phyloP scores from a whole-genome alignment of 2,113 vertebrate species.

The Hypomesus transpacificus region DNA sequence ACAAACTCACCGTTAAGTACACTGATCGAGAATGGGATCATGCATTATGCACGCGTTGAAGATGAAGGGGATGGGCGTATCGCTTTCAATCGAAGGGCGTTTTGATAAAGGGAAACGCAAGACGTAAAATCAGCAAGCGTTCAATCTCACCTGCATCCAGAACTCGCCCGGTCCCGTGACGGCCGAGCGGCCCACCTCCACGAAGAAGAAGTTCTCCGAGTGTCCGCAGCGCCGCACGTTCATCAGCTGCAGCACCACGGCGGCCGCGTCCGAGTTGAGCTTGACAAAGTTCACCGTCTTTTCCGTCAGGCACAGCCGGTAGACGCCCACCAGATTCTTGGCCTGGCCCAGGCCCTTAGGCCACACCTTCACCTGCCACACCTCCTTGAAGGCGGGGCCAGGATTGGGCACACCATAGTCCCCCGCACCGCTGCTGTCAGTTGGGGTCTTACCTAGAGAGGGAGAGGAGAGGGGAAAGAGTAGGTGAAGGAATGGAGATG shows the following conservation, averaged over 20 bases:
- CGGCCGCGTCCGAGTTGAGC: conserved; percentile 76
- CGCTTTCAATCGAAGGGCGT: no score
- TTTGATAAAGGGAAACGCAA: neutral
- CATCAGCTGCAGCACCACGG: conserved; percentile 80
- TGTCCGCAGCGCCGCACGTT: conserved; percentile 79
- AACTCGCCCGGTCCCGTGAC: conserved; percentile 80
- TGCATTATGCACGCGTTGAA: no score
- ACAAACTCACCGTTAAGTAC: no score
- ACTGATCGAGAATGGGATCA: no score
- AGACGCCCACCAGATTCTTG: conserved; percentile 75
- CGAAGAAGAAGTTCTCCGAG: conserved; percentile 81
- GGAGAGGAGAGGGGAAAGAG: conserved; percentile 1
- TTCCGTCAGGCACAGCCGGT: conserved; percentile 78
- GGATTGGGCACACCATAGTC: conserved; percentile 70
- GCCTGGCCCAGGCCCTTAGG: conserved; percentile 80
- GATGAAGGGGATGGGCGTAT: no score
- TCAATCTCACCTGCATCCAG: conserved; percentile 77
- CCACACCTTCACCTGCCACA: conserved; percentile 83
- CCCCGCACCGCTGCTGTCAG: conserved; percentile 48
- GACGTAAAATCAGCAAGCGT: neutral
- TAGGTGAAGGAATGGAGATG: neutral
- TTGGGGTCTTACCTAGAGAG: conserved; percentile 66
- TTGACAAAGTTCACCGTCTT: conserved; percentile 77
- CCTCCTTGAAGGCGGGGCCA: conserved; percentile 77
- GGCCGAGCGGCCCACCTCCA: conserved; percentile 78